Evolutionary conservation across 2,113 vertebrate species (phyloP).

Genomic region (Prochilodus magdalenae): DNA sequence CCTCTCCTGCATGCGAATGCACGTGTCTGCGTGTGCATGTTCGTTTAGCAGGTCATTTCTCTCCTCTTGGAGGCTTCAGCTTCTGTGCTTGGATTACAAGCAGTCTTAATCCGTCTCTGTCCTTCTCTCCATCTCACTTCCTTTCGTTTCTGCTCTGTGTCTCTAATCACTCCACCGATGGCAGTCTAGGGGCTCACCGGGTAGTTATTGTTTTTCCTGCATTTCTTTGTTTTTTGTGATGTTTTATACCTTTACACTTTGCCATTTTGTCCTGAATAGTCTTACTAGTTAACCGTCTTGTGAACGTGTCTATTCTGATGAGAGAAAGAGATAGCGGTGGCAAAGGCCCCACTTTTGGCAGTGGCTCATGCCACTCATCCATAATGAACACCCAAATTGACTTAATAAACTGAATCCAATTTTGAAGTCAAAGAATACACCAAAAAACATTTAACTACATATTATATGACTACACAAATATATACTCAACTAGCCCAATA

Average conservation of each 20-base stretch:
- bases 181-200: neutral
- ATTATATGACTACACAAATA: too few species aligned
- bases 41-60: neutral
- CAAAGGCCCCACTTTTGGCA: too few species aligned
- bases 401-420: too few species aligned
- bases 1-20: neutral
- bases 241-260: neutral
- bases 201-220: neutral
- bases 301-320: too few species aligned
- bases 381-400: too few species aligned
- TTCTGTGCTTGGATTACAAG: slow-evolving; percentile 11
- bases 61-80: neutral
- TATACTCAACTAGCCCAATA: too few species aligned
- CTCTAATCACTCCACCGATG: neutral
- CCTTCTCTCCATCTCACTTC: neutral
- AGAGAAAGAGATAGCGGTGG: too few species aligned
- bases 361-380: too few species aligned
- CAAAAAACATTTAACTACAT: too few species aligned
- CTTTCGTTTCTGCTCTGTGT: neutral
- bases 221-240: neutral
- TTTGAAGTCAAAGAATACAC: too few species aligned
- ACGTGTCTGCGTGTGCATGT: slow-evolving; percentile 1
- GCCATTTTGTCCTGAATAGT: too few species aligned
- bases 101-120: slow-evolving; percentile 3
- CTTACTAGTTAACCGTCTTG: too few species aligned